A percentile compares a stretch with the other conserved stretches of the same genome.
phyloP scores from a whole-genome alignment of 1,140 invertebrate species.

The Drosophila hydei region DNA sequence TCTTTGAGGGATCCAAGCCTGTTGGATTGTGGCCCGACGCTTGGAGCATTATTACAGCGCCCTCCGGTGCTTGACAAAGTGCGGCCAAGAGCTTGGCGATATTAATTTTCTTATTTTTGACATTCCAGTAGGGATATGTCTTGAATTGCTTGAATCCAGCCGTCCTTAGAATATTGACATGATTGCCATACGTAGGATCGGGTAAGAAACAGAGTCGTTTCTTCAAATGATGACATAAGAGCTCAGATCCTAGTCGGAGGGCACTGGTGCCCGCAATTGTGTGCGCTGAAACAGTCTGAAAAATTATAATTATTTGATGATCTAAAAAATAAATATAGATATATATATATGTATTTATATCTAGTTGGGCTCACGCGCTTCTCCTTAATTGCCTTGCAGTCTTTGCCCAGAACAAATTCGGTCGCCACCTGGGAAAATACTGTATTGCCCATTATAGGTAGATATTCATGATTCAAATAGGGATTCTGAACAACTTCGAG shows the following conservation, averaged over 20 bases:
- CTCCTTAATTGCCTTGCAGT: slow-evolving; percentile 89
- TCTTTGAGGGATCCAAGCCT: slow-evolving; percentile 95
- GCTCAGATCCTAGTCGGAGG: slow-evolving; percentile 93
- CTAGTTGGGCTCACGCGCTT: slow-evolving; percentile 85
- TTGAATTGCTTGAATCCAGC: slow-evolving; percentile 92
- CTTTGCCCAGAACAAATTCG: slow-evolving; percentile 93
- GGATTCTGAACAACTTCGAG: slow-evolving; percentile 24
- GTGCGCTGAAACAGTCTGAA: slow-evolving; percentile 85
- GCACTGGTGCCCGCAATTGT: slow-evolving; percentile 97
- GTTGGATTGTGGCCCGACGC: slow-evolving; percentile 99
- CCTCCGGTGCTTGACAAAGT: slow-evolving; percentile 94
- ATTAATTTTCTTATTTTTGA: slow-evolving; percentile 96
- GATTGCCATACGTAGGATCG: slow-evolving; percentile 98
- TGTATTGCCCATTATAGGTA: slow-evolving; percentile 92
- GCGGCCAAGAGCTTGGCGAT: slow-evolving; percentile 84
- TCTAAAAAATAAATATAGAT: too few species aligned
- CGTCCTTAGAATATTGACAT: slow-evolving; percentile 95
- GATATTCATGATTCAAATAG: slow-evolving; percentile 96
- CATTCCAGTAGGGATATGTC: slow-evolving; percentile 96
- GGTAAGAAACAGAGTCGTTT: slow-evolving; percentile 94
- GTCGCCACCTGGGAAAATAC: slow-evolving; percentile 92
- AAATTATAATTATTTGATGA: slow-evolving; percentile 29
- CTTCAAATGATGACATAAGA: slow-evolving; percentile 92
- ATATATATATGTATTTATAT: too few species aligned
- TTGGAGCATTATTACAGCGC: slow-evolving; percentile 96